A percentile compares a stretch with the other conserved stretches of the same genome.
These are phyloP conservation scores for Rutpela maculata DNA, from an alignment of 2,888 invertebrate species.

Conservation along the genomic window DNA sequence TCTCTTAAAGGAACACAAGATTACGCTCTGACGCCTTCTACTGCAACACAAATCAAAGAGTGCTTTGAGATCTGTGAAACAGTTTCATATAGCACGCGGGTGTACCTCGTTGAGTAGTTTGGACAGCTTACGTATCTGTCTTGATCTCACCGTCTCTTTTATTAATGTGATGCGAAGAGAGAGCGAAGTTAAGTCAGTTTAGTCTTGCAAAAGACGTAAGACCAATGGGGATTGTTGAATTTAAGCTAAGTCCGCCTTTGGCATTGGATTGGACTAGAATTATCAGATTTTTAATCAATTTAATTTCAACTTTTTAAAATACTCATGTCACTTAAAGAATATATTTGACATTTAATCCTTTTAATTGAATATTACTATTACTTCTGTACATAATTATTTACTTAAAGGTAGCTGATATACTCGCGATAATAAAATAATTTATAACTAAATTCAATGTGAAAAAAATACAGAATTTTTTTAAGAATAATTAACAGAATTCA, in stretches of 20 bases:
- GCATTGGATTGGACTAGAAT: constrained; percentile 52
- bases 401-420: neutral
- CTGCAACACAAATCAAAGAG: constrained; percentile 69
- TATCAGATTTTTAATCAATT: constrained; percentile 51
- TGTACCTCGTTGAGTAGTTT: constrained; percentile 39
- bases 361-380: constrained; percentile 8
- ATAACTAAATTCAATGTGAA: too few species aligned
- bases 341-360: constrained; percentile 33
- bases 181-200: constrained; percentile 45
- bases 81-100: constrained; percentile 64
- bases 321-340: constrained; percentile 40
- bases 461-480: too few species aligned
- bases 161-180: constrained; percentile 34
- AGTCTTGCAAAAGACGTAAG: constrained; percentile 31
- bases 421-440: neutral
- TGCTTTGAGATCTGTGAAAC: constrained; percentile 66
- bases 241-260: constrained; percentile 57
- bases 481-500: too few species aligned
- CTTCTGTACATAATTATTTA: neutral
- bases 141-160: constrained; percentile 49
- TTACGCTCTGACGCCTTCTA: constrained; percentile 66
- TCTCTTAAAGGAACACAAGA: constrained; percentile 55
- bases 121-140: constrained; percentile 35
- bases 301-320: constrained; percentile 46
- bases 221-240: constrained; percentile 49